These are phyloP conservation scores for Sander vitreus DNA, from an alignment of 2,113 vertebrate genomes.

Conservation along the genomic window DNA sequence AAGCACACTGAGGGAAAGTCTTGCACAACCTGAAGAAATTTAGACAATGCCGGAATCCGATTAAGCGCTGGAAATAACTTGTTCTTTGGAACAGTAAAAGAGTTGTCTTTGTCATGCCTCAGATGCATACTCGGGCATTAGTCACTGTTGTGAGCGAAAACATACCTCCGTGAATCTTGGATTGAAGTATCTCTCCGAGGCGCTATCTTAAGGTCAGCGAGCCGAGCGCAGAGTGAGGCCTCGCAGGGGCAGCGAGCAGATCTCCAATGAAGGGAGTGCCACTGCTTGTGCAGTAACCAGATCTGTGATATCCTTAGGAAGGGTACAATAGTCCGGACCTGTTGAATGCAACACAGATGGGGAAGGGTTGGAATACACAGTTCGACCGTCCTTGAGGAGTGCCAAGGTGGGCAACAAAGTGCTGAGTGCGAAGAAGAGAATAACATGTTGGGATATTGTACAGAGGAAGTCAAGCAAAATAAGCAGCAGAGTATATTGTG, in stretches of 20 bases:
- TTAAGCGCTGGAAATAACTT: slow-evolving; percentile 7
- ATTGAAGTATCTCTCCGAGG: slow-evolving; percentile 13
- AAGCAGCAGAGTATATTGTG: slow-evolving; percentile 1
- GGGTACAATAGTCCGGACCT: slow-evolving; percentile 11
- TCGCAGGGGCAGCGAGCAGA: slow-evolving; percentile 34
- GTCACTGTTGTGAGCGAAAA: slow-evolving; percentile 52
- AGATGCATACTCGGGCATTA: slow-evolving; percentile 10
- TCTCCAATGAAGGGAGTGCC: slow-evolving; percentile 49
- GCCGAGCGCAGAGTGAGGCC: slow-evolving; percentile 26
- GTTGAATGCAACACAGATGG: slow-evolving; percentile 62
- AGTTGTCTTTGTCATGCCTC: slow-evolving; percentile 6
- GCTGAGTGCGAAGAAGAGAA: slow-evolving; percentile 50
- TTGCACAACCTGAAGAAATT: slow-evolving; percentile 20
- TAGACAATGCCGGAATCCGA: background rate
- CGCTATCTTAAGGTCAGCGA: slow-evolving; percentile 31
- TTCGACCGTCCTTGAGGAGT: slow-evolving; percentile 54
- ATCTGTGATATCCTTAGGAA: slow-evolving; percentile 63
- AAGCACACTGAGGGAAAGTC: slow-evolving; percentile 9
- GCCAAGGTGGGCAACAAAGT: slow-evolving; percentile 49
- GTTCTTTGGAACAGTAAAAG: background rate
- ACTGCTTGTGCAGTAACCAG: slow-evolving; percentile 66
- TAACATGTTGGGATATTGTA: slow-evolving; percentile 28
- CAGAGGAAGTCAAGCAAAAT: slow-evolving; percentile 10
- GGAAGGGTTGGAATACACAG: slow-evolving; percentile 55
- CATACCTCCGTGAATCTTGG: slow-evolving; percentile 4